Conservation (phyloP, 2,888 invertebrate genomes). For the Melipona beecheii region DNA sequence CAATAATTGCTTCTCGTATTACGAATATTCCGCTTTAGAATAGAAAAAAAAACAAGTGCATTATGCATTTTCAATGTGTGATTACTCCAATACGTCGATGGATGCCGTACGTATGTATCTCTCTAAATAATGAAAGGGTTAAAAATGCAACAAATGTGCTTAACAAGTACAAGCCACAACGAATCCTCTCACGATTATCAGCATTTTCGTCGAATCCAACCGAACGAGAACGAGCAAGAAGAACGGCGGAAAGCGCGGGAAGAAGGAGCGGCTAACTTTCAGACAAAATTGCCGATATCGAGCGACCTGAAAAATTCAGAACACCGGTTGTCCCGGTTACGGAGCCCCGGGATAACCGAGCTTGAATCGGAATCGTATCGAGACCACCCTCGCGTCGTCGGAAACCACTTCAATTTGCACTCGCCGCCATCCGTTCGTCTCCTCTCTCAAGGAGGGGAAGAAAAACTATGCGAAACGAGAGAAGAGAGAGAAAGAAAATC, state of each 20-base stretch:
- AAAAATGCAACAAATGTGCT: too few relatives aligned
- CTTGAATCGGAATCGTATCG: constrained; percentile 23
- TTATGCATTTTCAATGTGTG: too few relatives aligned
- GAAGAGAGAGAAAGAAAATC: too few relatives aligned
- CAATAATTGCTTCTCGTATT: too few relatives aligned
- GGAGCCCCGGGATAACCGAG: background rate
- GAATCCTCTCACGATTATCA: too few relatives aligned
- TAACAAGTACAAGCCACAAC: too few relatives aligned
- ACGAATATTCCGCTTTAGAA: too few relatives aligned
- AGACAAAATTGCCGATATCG: constrained; percentile 35
- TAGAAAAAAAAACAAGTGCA: too few relatives aligned
- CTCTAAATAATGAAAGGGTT: too few relatives aligned
- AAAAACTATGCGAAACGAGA: background rate
- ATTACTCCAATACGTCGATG: too few relatives aligned
- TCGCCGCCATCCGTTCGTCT: background rate
- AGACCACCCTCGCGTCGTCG: constrained; percentile 11
- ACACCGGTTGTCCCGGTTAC: constrained; percentile 22
- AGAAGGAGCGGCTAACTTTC: constrained; percentile 41
- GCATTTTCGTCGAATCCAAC: background rate
- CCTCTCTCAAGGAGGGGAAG: too few relatives aligned
- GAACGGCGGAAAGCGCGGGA: background rate
- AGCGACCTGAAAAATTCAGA: constrained; percentile 52
- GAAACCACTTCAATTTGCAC: constrained; percentile 44
- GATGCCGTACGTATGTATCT: too few relatives aligned
- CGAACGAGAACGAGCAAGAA: background rate